These are phyloP conservation scores for Numenius arquata DNA, from an alignment of 2,113 vertebrate genomes.

Conservation along the genomic window DNA sequence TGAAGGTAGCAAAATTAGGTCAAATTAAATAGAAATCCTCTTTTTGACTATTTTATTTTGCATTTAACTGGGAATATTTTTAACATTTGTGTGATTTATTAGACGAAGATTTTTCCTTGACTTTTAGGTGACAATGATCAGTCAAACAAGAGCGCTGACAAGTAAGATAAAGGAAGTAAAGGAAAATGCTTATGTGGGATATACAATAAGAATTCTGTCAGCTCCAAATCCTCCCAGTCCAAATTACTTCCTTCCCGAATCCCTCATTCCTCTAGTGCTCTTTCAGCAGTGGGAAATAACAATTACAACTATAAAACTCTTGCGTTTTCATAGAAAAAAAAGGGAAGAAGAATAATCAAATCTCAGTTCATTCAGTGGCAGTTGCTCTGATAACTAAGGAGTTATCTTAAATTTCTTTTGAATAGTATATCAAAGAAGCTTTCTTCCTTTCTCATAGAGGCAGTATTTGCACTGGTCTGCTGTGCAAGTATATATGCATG, in stretches of 20 bases:
- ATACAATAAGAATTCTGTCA: background rate
- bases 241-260: background rate
- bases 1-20: background rate
- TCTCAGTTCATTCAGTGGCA: background rate
- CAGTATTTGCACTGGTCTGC: background rate
- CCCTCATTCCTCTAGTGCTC: background rate
- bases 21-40: background rate
- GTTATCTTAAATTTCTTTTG: background rate
- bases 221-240: background rate
- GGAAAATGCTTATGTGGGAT: background rate
- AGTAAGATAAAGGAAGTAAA: background rate
- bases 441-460: background rate
- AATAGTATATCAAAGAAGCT: background rate
- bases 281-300: background rate
- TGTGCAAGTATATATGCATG: background rate
- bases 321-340: background rate
- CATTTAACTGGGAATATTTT: background rate
- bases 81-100: background rate
- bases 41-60: background rate
- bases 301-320: background rate
- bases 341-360: background rate
- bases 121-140: background rate
- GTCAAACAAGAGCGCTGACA: background rate
- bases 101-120: background rate
- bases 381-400: background rate